Base-by-base conservation (phyloP, 2,797 vertebrate species). In the Sebastes goodei region DNA sequence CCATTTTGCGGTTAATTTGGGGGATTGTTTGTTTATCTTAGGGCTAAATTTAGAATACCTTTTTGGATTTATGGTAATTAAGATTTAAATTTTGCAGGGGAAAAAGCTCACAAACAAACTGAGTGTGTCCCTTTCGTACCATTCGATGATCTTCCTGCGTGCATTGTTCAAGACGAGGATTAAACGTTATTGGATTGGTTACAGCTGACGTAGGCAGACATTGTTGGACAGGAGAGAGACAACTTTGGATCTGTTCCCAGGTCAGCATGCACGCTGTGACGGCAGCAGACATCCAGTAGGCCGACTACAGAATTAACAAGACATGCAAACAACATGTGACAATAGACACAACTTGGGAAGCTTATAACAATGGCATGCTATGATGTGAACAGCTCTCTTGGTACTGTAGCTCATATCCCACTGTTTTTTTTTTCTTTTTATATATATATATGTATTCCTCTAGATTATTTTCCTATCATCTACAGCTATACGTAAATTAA, bases 121-220 rank as follows among this genome's bases (percentile, higher is more conserved):
- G 49, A 5, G 8, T 59, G 10, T 29, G 30, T 77, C 5, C 17
- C 2, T 10, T 63, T 60, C 33, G 42, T 6, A 12, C 4, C 14
- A 20, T 59, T 23, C 3, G 7, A 17, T 74, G 53, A 57, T 67
- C 38, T 46, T 29, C 12, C 66, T 70, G 35, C 2, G 4, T 74
- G 61, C 69, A 82, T 88, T 78, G 82, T 86, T 77, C 53, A 35
- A 65, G 69, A 42, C 32, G 0, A 21, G 86, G 92, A 93, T 92
- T 92, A 91, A n/a, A 53, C 42, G 56, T 92, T 73, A 91, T 89
- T 90, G 91, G 92, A 93, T 92, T 84, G 78, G 69, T 68, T 42
- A 49, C 71, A 65, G 53, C 38, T 92, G 89, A 91, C 85, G 80
- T 82, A 32, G 56, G 49, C 10, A 60, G 70, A 67, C 86, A 83